Evolutionary conservation across 2,888 invertebrate genomes (phyloP).

Genomic region (Dascillus cervinus): DNA sequence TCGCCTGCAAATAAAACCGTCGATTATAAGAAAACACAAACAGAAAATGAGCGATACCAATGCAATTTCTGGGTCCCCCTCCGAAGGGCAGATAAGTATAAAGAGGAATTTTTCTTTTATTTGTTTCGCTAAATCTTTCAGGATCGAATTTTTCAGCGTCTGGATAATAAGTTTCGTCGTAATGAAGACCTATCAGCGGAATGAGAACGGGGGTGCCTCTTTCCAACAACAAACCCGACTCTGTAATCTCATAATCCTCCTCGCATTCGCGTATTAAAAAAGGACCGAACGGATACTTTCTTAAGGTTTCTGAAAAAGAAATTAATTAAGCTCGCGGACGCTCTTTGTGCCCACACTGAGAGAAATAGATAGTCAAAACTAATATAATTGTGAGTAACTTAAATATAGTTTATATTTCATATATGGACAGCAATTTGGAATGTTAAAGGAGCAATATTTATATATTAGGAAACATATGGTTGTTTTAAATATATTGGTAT

Average conservation of each 20-base stretch:
- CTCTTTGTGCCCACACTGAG: too few species aligned
- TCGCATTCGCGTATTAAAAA: constrained; percentile 28
- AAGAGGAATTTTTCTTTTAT: constrained; percentile 5
- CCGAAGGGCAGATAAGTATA: constrained; percentile 22
- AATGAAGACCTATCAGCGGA: constrained; percentile 33
- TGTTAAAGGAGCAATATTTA: too few species aligned
- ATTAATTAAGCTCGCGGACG: background rate
- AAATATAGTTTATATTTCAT: too few species aligned
- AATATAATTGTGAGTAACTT: too few species aligned
- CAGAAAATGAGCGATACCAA: constrained; percentile 11
- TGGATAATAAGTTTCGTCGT: constrained; percentile 33
- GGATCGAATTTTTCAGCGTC: constrained; percentile 39
- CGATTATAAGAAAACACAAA: background rate
- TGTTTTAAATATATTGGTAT: too few species aligned
- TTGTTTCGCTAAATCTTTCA: constrained; percentile 30
- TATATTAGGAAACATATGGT: too few species aligned
- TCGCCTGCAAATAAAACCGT: constrained; percentile 1
- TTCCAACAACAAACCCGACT: constrained; percentile 25
- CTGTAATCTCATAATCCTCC: constrained; percentile 27
- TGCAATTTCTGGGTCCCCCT: constrained; percentile 20
- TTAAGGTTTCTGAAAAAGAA: constrained; percentile 36
- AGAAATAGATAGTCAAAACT: too few species aligned
- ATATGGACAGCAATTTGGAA: too few species aligned
- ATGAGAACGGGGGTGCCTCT: constrained; percentile 35
- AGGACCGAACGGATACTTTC: constrained; percentile 38